A percentile compares a stretch with the other conserved stretches of the same genome.
These are phyloP conservation scores for Irena cyanogastra DNA, from an alignment of 2,113 vertebrate species.

Conservation along the genomic window DNA sequence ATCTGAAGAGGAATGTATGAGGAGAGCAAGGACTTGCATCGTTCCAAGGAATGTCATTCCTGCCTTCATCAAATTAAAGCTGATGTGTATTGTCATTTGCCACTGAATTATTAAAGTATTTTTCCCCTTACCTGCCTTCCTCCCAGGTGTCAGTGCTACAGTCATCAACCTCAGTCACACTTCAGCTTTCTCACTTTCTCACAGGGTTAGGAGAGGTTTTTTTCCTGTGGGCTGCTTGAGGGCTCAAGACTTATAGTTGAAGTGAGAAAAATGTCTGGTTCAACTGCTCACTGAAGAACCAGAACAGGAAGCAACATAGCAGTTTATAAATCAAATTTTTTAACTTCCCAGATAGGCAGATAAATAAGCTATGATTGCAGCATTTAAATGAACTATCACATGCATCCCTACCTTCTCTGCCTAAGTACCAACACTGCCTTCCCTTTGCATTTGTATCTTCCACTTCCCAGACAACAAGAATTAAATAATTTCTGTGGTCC, in stretches of 20 bases:
- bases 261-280: constrained; percentile 12
- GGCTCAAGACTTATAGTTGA: background rate
- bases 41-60: constrained; percentile 53
- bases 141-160: constrained; percentile 26
- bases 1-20: background rate
- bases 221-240: background rate
- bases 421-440: background rate
- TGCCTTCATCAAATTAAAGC: constrained; percentile 64
- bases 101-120: constrained; percentile 52
- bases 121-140: background rate
- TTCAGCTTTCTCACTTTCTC: background rate
- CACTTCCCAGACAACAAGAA: background rate
- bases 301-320: background rate
- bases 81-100: constrained; percentile 62
- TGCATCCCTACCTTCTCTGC: background rate
- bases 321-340: background rate
- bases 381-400: background rate
- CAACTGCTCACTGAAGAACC: background rate
- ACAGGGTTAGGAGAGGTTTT: background rate
- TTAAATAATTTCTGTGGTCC: background rate
- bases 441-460: background rate
- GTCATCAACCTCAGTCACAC: constrained; percentile 8
- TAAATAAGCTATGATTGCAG: background rate
- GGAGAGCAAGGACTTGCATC: background rate
- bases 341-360: background rate